Evolutionary conservation across 2,888 invertebrate species (phyloP).

Genomic region (Oxycera nigricornis): DNA sequence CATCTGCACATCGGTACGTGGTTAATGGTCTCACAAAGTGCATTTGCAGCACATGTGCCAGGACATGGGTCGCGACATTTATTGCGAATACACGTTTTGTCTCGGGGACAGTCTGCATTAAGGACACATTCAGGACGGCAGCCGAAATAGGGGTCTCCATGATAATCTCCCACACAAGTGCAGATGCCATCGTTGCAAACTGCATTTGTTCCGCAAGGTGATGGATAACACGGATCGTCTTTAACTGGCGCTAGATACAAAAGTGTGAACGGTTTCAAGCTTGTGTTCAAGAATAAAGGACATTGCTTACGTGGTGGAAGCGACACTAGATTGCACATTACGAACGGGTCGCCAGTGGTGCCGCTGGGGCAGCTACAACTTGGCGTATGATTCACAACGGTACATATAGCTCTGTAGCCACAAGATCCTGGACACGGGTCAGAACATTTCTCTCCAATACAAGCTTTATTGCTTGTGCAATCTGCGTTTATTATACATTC

Average conservation of each 20-base stretch:
- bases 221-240: conserved; percentile 73
- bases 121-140: conserved; percentile 76
- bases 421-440: conserved; percentile 78
- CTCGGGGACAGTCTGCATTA: conserved; percentile 70
- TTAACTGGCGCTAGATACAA: conserved; percentile 58
- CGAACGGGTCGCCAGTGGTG: conserved; percentile 73
- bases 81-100: conserved; percentile 71
- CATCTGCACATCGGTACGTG: conserved; percentile 77
- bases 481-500: conserved; percentile 76
- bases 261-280: background rate
- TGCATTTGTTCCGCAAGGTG: conserved; percentile 75
- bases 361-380: conserved; percentile 70
- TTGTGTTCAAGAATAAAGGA: conserved; percentile 53
- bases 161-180: conserved; percentile 70
- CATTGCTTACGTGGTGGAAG: conserved; percentile 57
- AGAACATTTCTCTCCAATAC: conserved; percentile 72
- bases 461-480: conserved; percentile 74
- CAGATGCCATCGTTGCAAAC: conserved; percentile 74
- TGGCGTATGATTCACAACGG: conserved; percentile 72
- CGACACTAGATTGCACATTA: conserved; percentile 66
- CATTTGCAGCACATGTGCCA: conserved; percentile 74
- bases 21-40: conserved; percentile 75
- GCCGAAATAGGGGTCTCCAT: conserved; percentile 70
- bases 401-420: conserved; percentile 69
- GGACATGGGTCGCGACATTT: conserved; percentile 76